Base-by-base conservation (phyloP, 2,113 vertebrate genomes). In the Cheilinus undulatus region DNA sequence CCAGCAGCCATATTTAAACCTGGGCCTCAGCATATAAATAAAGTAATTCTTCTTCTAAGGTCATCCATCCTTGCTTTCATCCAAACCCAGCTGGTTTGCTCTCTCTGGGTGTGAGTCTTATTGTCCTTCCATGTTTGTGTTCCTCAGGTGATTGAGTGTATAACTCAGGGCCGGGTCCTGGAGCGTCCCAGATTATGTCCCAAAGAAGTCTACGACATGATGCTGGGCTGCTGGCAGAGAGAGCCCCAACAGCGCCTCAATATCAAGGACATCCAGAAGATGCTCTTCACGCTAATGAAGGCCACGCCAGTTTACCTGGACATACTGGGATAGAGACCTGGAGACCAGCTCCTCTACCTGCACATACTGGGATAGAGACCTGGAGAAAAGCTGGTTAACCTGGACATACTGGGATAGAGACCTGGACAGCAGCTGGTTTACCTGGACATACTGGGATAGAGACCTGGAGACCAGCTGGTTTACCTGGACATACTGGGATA, bases 141-240 rank as follows among this genome's bases (percentile, higher is more conserved):
- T 23, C 60, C 68, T 62, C 87, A 95, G 94, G 94, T 95, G 53
- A 94, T 95, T 1, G 94, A 95, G 79, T 95, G 94, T 65, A 94
- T 95, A 53, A 95, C 94, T 30, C 94, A 95, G 68, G 94, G 94
- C 30, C 87, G 91, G 4, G 94, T 95, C 5, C 80, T 95, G 80
- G 94, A 95, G 77, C 78, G 94, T 2, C 94, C 94, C 4, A 84
- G 93, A 27, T 64, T 93, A n/a, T 95, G 94, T 87, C 93, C 93
- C 32, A 94, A 94, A 68, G 94, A 94, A 68, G 88, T 95, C 34
- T 94, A 94, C 9, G 94, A 95, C 45, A 84, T 95, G 24, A 95
- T 95, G 94, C 73, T 95, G 62, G 93, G 94, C 59, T 95, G 94
- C 76, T 95, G 94, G 94, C 94, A 94, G 82, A 87, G 94, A 49